Conservation (phyloP, 2,797 vertebrate species). For the Pseudopleuronectes americanus region DNA sequence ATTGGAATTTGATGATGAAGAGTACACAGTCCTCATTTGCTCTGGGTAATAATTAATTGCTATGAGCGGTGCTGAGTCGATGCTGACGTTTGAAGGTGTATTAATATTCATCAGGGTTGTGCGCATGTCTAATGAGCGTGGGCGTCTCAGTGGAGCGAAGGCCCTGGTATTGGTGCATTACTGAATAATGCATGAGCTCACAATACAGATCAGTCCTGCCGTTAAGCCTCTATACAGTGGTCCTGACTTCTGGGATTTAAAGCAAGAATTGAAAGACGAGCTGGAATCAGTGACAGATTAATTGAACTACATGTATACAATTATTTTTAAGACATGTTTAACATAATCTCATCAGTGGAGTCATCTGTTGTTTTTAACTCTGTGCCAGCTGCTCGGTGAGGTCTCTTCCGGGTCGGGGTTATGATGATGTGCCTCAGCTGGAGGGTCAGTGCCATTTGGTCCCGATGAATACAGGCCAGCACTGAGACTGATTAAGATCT, state of each 20-base stretch:
- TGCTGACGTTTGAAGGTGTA: constrained; percentile 48
- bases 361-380: constrained; percentile 32
- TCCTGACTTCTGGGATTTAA: constrained; percentile 17
- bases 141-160: constrained; percentile 52
- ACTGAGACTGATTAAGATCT: constrained; percentile 58
- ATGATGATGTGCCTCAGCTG: constrained; percentile 66
- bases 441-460: constrained; percentile 46
- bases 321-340: constrained; percentile 13
- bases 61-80: constrained; percentile 30
- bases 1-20: constrained; percentile 29
- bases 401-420: constrained; percentile 46
- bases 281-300: constrained; percentile 12
- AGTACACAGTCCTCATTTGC: constrained; percentile 46
- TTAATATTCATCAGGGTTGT: constrained; percentile 63
- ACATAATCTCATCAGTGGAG: constrained; percentile 6
- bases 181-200: constrained; percentile 71
- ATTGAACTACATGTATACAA: constrained; percentile 8
- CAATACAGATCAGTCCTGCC: constrained; percentile 34
- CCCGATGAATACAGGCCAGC: constrained; percentile 57
- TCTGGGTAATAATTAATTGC: constrained; percentile 60
- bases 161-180: constrained; percentile 42
- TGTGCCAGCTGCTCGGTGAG: constrained; percentile 57
- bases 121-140: constrained; percentile 54
- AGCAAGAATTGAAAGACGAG: constrained; percentile 14
- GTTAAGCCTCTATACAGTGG: constrained; percentile 19